Conservation (phyloP, 2,113 vertebrate species). For the Oenanthe oenanthe region DNA sequence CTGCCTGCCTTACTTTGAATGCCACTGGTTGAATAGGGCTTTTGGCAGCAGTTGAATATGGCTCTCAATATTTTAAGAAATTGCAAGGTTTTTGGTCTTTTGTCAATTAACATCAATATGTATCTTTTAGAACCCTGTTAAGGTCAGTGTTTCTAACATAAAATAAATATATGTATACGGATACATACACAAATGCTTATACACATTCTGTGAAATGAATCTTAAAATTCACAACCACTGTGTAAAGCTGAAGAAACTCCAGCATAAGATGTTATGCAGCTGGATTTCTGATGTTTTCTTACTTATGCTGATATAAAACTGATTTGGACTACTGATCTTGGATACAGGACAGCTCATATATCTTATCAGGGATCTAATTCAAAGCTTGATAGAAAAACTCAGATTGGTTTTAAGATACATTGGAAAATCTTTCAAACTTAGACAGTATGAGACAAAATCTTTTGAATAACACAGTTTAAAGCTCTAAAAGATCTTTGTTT, state of each 20-base stretch:
- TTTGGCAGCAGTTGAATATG: neutral
- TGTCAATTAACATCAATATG: neutral
- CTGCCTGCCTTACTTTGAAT: neutral
- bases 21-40: neutral
- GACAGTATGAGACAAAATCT: neutral
- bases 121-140: neutral
- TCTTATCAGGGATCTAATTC: neutral
- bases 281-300: neutral
- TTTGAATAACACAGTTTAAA: neutral
- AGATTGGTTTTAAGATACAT: neutral
- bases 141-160: neutral
- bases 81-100: neutral
- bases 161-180: neutral
- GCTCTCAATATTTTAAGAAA: neutral
- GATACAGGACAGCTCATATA: neutral
- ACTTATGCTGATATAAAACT: neutral
- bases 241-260: neutral
- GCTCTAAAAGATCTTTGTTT: neutral
- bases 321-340: neutral
- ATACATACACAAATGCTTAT: neutral
- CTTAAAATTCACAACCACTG: neutral
- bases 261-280: neutral
- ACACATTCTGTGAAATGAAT: neutral
- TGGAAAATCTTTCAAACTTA: neutral
- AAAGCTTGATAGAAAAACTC: conserved; percentile 5